phyloP scores from a whole-genome alignment of 1,140 invertebrate genomes.

The Temnothorax nylanderi region DNA sequence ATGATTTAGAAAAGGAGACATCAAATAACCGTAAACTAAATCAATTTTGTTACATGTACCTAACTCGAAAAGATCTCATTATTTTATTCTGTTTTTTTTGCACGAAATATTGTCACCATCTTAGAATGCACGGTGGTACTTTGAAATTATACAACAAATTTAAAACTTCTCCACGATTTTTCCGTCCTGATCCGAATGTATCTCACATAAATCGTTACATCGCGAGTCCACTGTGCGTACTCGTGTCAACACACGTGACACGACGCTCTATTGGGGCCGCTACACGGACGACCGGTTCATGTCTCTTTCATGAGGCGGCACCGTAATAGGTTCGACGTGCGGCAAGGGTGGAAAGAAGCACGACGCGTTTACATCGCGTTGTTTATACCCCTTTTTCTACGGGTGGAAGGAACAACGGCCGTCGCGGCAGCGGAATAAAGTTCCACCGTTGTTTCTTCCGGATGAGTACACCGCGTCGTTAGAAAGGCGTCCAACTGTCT shows the following conservation, averaged over 20 bases:
- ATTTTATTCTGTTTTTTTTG: neutral
- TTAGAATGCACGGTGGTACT: neutral
- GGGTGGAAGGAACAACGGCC: conserved; percentile 52
- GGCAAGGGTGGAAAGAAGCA: conserved; percentile 68
- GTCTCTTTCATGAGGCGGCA: conserved; percentile 75
- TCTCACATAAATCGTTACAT: conserved; percentile 68
- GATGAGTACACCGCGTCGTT: conserved; percentile 77
- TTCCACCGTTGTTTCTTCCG: conserved; percentile 77
- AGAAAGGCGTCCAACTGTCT: conserved; percentile 79
- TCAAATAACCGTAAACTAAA: neutral
- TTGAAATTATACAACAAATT: conserved; percentile 34
- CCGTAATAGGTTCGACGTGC: conserved; percentile 76
- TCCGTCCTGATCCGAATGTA: conserved; percentile 6
- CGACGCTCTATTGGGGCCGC: conserved; percentile 61
- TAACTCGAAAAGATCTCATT: neutral
- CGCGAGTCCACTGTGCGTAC: conserved; percentile 61
- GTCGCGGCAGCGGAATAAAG: conserved; percentile 70
- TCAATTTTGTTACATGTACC: neutral
- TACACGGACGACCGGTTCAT: conserved; percentile 70
- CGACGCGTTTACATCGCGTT: conserved; percentile 71
- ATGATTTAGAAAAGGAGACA: neutral
- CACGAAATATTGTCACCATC: neutral
- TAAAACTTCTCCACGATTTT: conserved; percentile 21
- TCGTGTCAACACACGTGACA: conserved; percentile 75
- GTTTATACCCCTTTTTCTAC: conserved; percentile 65